Percentiles rank a stretch among this genome's conserved stretches.
Conservation (phyloP, 2,797 vertebrate species). For the Anniella stebbinsi region DNA sequence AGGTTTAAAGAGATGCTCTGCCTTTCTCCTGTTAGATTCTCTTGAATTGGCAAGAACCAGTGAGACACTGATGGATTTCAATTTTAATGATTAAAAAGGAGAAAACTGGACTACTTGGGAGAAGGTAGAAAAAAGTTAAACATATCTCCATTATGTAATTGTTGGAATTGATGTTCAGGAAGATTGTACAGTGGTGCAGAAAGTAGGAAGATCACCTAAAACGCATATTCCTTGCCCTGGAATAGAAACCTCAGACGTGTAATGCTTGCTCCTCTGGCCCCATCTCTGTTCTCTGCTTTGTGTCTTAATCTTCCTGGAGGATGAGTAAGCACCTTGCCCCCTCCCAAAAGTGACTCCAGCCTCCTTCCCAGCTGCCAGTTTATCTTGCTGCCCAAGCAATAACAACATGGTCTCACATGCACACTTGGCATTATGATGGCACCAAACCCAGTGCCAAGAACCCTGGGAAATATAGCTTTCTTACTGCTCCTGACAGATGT, state of each 20-base stretch:
- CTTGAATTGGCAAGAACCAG: background rate
- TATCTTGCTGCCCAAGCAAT: background rate
- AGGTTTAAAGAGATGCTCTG: background rate
- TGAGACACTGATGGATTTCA: background rate
- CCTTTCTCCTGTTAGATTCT: background rate
- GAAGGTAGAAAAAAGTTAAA: background rate
- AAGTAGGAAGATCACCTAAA: background rate
- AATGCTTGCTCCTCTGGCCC: background rate
- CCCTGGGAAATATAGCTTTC: background rate
- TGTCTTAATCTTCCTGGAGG: no score
- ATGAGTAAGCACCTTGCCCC: background rate
- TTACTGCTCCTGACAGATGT: background rate
- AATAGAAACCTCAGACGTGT: background rate
- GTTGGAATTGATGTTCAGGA: background rate
- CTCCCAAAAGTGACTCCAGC: background rate
- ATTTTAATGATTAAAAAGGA: background rate
- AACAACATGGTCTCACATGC: background rate
- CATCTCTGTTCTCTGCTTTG: no score
- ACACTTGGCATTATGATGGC: background rate
- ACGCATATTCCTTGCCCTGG: background rate
- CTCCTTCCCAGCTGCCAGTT: background rate
- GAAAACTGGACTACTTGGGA: background rate
- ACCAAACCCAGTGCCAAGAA: background rate
- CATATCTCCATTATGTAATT: background rate
- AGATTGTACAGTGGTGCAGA: background rate